Evolutionary conservation across 1,140 invertebrate species (phyloP), one percentile per base, ranked within the genome.

Genomic region (Dinoponera quadriceps): DNA sequence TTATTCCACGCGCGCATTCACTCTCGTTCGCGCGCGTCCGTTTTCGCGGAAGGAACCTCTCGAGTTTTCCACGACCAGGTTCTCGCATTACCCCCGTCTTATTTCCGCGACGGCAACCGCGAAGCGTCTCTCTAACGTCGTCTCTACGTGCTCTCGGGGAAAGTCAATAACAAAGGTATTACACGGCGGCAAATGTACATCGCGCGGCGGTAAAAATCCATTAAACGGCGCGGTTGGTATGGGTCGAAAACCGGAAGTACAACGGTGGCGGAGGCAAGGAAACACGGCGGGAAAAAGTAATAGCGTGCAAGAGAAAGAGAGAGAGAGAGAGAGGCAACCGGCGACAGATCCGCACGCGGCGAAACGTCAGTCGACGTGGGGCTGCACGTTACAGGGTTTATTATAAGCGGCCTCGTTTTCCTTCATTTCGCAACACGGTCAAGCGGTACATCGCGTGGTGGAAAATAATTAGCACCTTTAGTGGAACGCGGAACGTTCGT

Each of bases 341-440:
- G 72, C 55, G 63, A 68, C 59, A 55, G 44, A 78, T 63, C 83
- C 44, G 57, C 73, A 81, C 0, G 33, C 48, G 38, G 65, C 59
- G 59, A 90, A 89, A 88, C 82, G 87, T 87, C 82, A 83, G 57
- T 59, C 59, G 81, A 84, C 74, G 57, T 18, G 60, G 72, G 44
- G 60, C 78, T 72, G 81, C 72, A 83, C 65, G 51, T 59, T 44
- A 18, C 49, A 11, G 65, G 80, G 73, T 89, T 89, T 90, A 90
- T 89, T 91, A 89, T 87, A 90, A 90, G 85, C 90, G 89, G 82
- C 78, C 85, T 85, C 89, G 86, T 90, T 91, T 91, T 89, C 88
- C 84, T 49, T 86, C 82, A 78, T 87, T 88, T 86, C 88, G 82
- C 89, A 89, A 87, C 85, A 88, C 77, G 82, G 82, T 90, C 77